These are phyloP conservation scores for Cladopsammia gracilis DNA, from an alignment of 64 coral and sea anemone genomes.

Conservation along the genomic window DNA sequence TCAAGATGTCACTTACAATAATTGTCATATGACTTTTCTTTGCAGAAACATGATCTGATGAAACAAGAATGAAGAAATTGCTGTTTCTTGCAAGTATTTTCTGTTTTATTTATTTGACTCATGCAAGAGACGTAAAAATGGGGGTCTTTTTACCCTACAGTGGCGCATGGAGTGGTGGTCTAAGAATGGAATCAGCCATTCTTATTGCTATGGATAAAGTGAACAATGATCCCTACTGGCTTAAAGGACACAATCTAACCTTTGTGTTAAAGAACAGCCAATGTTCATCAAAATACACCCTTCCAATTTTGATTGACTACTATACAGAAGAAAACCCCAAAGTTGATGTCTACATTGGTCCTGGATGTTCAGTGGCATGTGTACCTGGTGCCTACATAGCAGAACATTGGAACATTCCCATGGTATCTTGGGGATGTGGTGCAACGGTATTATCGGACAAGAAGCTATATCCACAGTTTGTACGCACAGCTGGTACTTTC, in stretches of 20 bases:
- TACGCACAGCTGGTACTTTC: constrained; percentile 78
- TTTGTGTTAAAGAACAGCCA: constrained; percentile 44
- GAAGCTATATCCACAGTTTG: constrained; percentile 71
- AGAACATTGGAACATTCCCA: constrained; percentile 75
- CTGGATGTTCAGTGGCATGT: constrained; percentile 83
- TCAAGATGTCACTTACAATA: too few relatives aligned
- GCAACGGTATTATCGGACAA: constrained; percentile 63
- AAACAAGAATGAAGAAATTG: background rate
- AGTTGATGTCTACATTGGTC: constrained; percentile 83
- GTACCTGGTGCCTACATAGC: constrained; percentile 69
- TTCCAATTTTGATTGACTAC: constrained; percentile 59
- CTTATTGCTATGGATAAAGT: constrained; percentile 78
- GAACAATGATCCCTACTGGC: constrained; percentile 46
- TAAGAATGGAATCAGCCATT: constrained; percentile 82
- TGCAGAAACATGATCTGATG: constrained; percentile 4
- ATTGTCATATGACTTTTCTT: background rate
- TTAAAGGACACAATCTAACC: constrained; percentile 63
- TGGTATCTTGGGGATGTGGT: constrained; percentile 87
- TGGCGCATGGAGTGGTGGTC: constrained; percentile 78
- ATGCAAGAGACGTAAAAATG: constrained; percentile 57
- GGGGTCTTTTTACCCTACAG: constrained; percentile 72
- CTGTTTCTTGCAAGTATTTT: background rate
- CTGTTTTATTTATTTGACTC: background rate
- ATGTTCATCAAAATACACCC: constrained; percentile 45
- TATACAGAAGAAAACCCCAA: constrained; percentile 35